Evolutionary conservation across 1,140 invertebrate genomes (phyloP), one percentile per base, ranked within the genome.

Genomic region (Medauroidea extradentata): DNA sequence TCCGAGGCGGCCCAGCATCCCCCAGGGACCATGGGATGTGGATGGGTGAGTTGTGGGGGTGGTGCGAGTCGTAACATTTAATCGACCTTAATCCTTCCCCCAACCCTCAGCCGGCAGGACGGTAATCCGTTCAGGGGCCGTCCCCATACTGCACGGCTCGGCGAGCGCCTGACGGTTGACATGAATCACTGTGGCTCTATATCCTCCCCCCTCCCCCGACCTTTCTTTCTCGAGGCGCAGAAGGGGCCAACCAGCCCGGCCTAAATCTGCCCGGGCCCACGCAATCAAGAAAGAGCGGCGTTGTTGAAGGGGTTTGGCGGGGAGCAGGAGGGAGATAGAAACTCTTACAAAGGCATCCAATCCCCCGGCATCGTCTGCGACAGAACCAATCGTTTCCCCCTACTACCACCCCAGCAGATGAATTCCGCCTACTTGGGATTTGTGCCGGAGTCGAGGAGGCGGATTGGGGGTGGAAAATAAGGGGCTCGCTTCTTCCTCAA

Each of bases 1-100:
- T 18, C n/a, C n/a, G n/a, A 14, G 13, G n/a, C 48, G 4, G 13
- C 25, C 38, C 49, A 3, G 5, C 25, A 23, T 51, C 19, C 27
- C 49, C 38, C 16, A 13, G 16, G 24, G 7, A 51, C 49, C 29
- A 34, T 51, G 23, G 44, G 27, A 48, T 24, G 23, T 48, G 19
- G 23, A 44, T 19, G 23, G 42, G 42, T 7, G 23, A 44, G 13
- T 21, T 44, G 16, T 51, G 18, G 24, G 49, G 21, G 8, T 51
- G 38, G 29, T 34, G 29, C 29, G 29, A 34, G 29, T 34, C 29
- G 29, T 11, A 34, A 34, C 21, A 29, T 49, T 49, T 57, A 57
- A 57, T 57, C 42, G 55, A 16, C 18, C 44, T 52, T 19, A 46
- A 52, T 57, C 38, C 53, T 54, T 52, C 23, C 25, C 49, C n/a